Evolutionary conservation across 2,888 invertebrate genomes (phyloP).

Genomic region (Ectemnius lituratus): DNA sequence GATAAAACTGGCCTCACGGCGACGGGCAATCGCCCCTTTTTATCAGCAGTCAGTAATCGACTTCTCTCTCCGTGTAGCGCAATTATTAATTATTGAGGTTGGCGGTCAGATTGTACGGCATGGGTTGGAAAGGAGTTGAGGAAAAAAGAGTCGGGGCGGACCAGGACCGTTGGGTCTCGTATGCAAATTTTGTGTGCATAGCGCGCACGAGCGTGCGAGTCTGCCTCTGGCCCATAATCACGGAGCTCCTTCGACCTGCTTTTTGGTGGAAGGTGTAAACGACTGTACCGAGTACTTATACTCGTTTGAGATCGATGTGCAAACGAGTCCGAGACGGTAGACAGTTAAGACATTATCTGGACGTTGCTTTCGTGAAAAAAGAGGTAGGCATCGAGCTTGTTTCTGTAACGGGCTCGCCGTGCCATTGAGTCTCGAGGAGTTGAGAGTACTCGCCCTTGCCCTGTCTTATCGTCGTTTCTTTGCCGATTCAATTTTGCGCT

Average conservation of each 20-base stretch:
- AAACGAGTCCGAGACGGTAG: constrained; percentile 42
- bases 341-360: constrained; percentile 62
- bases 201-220: constrained; percentile 4
- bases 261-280: constrained; percentile 63
- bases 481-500: constrained; percentile 42
- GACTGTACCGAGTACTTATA: constrained; percentile 52
- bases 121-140: neutral
- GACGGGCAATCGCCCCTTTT: constrained; percentile 8
- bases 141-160: constrained; percentile 10
- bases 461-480: constrained; percentile 40
- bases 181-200: constrained; percentile 48
- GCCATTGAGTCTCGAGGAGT: no score
- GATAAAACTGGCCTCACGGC: neutral
- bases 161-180: constrained; percentile 35
- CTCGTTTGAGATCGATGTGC: constrained; percentile 57
- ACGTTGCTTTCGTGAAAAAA: no score
- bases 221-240: constrained; percentile 33
- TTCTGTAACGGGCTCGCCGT: no score
- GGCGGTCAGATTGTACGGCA: constrained; percentile 10
- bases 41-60: constrained; percentile 35
- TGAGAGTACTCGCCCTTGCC: constrained; percentile 3
- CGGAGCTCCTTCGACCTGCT: constrained; percentile 35
- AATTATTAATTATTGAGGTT: constrained; percentile 38
- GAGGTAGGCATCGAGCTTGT: no score
- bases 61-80: constrained; percentile 24